Evolutionary conservation across 64 coral and sea anemone genomes (phyloP).

Genomic region (Montipora capricornis): DNA sequence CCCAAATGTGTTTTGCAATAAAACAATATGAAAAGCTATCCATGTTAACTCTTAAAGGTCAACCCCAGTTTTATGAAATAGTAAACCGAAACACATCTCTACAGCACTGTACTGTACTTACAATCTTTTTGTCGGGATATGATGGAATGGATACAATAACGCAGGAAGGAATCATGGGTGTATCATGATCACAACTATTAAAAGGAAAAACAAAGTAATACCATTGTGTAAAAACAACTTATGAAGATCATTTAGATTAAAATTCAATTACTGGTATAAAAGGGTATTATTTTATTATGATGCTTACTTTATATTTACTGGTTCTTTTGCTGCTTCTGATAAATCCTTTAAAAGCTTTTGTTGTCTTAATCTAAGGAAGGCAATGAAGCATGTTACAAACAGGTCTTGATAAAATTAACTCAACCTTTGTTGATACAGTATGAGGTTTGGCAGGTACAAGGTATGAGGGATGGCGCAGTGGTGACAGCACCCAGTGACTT

Average conservation of each 20-base stretch:
- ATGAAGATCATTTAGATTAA: no score
- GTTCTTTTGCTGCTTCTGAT: constrained; percentile 88
- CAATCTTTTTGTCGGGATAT: constrained; percentile 87
- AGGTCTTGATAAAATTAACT: not conserved
- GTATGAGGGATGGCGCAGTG: no score
- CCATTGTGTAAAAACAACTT: not conserved
- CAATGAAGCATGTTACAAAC: not conserved
- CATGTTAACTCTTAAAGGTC: no score
- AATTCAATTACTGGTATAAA: no score
- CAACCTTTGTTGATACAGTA: no score
- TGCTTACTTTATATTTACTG: constrained; percentile 67
- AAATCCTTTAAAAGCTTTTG: constrained; percentile 77
- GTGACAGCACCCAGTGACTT: no score
- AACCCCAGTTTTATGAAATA: no score
- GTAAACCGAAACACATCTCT: no score
- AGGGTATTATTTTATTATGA: not conserved
- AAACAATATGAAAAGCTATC: no score
- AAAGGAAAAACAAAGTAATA: not conserved
- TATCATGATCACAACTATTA: not conserved
- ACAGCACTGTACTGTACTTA: constrained; percentile 40
- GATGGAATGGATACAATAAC: constrained; percentile 83
- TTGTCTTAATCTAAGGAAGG: constrained; percentile 49
- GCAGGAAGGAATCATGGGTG: constrained; percentile 59
- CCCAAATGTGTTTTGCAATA: no score
- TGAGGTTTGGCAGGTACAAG: no score